Base-by-base conservation (phyloP, 2,888 invertebrate species). In the Amphipoea oculea region DNA sequence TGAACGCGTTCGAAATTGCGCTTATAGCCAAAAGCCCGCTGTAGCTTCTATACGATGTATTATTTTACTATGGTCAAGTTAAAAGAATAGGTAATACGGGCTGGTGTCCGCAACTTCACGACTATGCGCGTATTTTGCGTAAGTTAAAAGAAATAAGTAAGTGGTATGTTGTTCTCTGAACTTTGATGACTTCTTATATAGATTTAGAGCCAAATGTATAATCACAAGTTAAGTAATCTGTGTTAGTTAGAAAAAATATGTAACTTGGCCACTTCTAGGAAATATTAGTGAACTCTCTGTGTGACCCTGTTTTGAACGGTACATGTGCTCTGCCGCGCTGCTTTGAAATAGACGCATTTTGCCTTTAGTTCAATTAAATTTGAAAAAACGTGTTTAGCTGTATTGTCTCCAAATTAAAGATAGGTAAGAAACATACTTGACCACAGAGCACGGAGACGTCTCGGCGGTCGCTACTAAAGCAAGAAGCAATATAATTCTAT, bases 131-230 rank as follows among this genome's bases (percentile, higher is more conserved):
- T 29, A 29, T 29, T 29, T 29, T 29, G 29, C 29, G 29, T 29
- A 29, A 29, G 29, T 29, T 40, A 48, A 54, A 60, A 77, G 1
- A 75, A 72, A 45, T 76, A 63, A 63, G 23, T 77, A 29, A 54
- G 11, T 66, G 73, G 45, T 45, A 83, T 76, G 77, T 73, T 81
- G 78, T 82, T 80, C 63, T 76, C 42, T 62, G 66, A 73, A 75
- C 54, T 76, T 76, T 76, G 71, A 48, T 78, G 72, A 78, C 63
- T 83, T 71, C 77, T 86, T 54, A 29, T 77, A 68, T 74, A 73
- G 60, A 86, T 63, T 83, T 77, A 83, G 73, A 72, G 29, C n/a
- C 42, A 65, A 77, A 84, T 75, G 2, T 69, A 65, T 60, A 74
- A 42, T 83, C 71, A 81, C 71, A 68, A 74, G 60, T 57, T 71